Evolutionary conservation across 2,888 invertebrate genomes (phyloP), one percentile per base, ranked within the genome.

Genomic region (Chorisops tibialis): DNA sequence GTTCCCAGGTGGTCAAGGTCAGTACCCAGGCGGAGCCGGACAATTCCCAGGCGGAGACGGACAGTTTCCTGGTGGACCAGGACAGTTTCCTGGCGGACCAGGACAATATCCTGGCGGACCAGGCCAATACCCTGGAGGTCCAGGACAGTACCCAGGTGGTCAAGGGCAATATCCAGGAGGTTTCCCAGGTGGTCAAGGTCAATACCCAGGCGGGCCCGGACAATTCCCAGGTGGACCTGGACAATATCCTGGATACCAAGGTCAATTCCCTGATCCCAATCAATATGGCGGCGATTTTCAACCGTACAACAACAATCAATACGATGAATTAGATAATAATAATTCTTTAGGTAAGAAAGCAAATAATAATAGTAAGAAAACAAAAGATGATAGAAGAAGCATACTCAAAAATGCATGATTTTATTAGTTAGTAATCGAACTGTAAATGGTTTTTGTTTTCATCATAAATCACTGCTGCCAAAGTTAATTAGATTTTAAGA

Each of bases 121-220:
- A 63, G 64, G 59, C 2, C 49, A 62, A 37, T 62, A 62, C 54
- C 59, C 58, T 22, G 50, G 60, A 11, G 60, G 47, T 4, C 9
- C 21, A 3, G 52, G 47, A 24, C 60, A 39, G 9, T 59, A 18
- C 24, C 39, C 52, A 48, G 63, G 39, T 12, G 54, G 41, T 21
- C 52, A 18, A 39, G 65, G 56, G 37, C 62, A 39, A 22, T 64
- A 61, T 9, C 67, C 65, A 18, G 69, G 70, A 49, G 69, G 68
- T 9, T 68, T 65, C 54, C 58, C 62, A n/a, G 63, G 66, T 37
- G 69, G 63, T 60, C 70, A 68, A 2, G 62, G 58, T 3, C 22
- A 35, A 18, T 30, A 61, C 2, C 52, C 35, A n/a, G 47, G 63
- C 5, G 43, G 37, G 11, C 4, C 45, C n/a, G 58, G 58, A 2